These are phyloP conservation scores for Lagodon rhomboides DNA, from an alignment of 2,797 vertebrate genomes.

Conservation along the genomic window DNA sequence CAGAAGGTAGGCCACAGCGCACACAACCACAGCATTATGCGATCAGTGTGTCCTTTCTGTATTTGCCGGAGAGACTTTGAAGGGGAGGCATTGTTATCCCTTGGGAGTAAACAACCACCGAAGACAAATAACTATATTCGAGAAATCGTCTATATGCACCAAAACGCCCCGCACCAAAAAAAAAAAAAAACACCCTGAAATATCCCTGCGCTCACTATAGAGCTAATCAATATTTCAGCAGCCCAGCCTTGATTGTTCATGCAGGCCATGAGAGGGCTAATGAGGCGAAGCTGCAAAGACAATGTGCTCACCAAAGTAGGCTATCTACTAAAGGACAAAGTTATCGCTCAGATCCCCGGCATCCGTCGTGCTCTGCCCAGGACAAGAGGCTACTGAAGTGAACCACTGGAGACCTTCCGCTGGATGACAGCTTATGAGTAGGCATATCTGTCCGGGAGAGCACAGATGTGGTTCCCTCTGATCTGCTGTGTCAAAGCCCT, in stretches of 20 bases:
- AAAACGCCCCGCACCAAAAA: conserved; percentile 32
- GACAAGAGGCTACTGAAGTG: conserved; percentile 52
- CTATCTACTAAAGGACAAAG: conserved; percentile 68
- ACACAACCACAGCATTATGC: conserved; percentile 51
- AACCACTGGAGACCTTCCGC: conserved; percentile 57
- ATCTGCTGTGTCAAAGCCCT: conserved; percentile 67
- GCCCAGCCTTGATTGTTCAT: conserved; percentile 72
- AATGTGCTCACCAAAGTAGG: conserved; percentile 66
- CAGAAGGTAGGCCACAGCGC: conserved; percentile 30
- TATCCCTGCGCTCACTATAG: conserved; percentile 41
- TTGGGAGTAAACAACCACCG: conserved; percentile 64
- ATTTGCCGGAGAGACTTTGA: conserved; percentile 71
- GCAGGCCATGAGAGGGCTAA: conserved; percentile 73
- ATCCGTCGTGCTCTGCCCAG: conserved; percentile 51
- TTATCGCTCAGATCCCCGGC: conserved; percentile 60
- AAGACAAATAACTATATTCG: conserved; percentile 70
- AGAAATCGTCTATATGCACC: conserved; percentile 60
- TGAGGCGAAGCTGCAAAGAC: conserved; percentile 72
- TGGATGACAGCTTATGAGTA: conserved; percentile 55
- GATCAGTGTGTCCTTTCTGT: conserved; percentile 66
- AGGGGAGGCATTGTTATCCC: conserved; percentile 67
- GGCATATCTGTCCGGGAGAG: conserved; percentile 47
- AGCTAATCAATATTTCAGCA: conserved; percentile 82
- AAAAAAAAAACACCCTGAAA: conserved; percentile 11
- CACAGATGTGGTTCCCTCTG: conserved; percentile 65